phyloP scores from a whole-genome alignment of 2,113 vertebrate genomes.

The Acrocephalus arundinaceus region DNA sequence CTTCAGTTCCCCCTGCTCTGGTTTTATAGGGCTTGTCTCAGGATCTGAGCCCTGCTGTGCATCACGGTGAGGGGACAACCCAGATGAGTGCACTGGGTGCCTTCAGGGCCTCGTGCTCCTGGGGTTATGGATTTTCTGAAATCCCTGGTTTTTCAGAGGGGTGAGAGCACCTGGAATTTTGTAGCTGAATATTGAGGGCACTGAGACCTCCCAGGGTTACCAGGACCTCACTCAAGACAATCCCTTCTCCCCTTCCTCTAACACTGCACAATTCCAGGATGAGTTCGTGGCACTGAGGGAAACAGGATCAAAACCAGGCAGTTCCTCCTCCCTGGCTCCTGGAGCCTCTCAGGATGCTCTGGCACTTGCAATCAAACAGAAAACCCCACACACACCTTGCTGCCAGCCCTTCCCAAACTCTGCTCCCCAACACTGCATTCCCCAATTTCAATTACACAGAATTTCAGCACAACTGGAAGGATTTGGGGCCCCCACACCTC shows the following conservation, averaged over 20 bases:
- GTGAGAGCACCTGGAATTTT: background rate
- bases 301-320: background rate
- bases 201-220: background rate
- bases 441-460: background rate
- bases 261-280: background rate
- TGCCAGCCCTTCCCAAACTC: background rate
- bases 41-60: constrained; percentile 27
- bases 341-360: background rate
- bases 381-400: background rate
- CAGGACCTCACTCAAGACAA: background rate
- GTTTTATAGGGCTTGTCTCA: constrained; percentile 22
- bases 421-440: background rate
- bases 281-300: background rate
- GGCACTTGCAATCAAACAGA: accelerated
- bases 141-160: background rate
- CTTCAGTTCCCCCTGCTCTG: constrained; percentile 13
- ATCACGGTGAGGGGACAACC: background rate
- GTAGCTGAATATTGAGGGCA: background rate
- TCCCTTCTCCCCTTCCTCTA: background rate
- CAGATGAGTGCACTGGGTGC: background rate
- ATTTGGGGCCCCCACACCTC: no score
- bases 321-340: background rate
- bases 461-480: background rate
- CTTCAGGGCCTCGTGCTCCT: background rate
- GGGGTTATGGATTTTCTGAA: background rate